Evolutionary conservation across 2,888 invertebrate species (phyloP).

Genomic region (Tetramorium bicarinatum): DNA sequence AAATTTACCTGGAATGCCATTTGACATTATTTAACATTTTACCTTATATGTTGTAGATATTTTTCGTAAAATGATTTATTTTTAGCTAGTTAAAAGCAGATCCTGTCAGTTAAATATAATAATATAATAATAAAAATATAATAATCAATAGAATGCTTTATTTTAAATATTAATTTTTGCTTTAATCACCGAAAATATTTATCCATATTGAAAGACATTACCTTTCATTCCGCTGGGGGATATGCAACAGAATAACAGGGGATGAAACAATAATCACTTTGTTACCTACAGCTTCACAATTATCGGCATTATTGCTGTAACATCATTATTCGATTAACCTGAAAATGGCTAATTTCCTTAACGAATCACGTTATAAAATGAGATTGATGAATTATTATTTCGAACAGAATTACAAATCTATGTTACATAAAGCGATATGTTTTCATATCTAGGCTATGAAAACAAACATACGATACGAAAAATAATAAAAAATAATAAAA

Average conservation of each 20-base stretch:
- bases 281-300: background rate
- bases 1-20: background rate
- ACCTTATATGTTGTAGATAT: background rate
- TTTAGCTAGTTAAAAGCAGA: background rate
- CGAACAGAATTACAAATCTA: background rate
- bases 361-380: background rate
- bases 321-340: conserved; percentile 13
- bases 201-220: background rate
- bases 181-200: conserved; percentile 1
- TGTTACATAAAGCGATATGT: background rate
- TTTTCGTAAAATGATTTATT: background rate
- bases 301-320: conserved; percentile 20
- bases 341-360: conserved; percentile 40
- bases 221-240: background rate
- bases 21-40: background rate
- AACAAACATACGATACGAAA: background rate
- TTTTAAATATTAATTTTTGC: conserved; percentile 1
- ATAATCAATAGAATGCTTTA: conserved; percentile 1
- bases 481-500: too few species aligned
- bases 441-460: background rate
- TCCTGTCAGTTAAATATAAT: background rate
- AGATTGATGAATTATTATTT: conserved; percentile 5
- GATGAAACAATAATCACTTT: conserved; percentile 11
- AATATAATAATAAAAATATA: too few species aligned
- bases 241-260: background rate